These are phyloP conservation scores for Ardeotis arabs DNA, from an alignment of 2,113 vertebrate genomes.

Conservation along the genomic window DNA sequence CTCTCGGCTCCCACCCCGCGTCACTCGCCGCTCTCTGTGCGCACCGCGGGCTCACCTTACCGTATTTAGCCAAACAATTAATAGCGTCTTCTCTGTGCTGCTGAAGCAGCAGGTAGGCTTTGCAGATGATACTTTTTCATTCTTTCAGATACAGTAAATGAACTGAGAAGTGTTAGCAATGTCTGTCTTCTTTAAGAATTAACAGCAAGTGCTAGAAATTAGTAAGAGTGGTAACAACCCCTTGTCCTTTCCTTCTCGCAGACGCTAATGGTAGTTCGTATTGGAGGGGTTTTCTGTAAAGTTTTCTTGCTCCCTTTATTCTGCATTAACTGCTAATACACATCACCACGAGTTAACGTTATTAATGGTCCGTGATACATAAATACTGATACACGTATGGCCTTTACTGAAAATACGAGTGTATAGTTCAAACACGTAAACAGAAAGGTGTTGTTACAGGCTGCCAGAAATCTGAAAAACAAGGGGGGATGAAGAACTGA, in stretches of 20 bases:
- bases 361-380: too few species aligned
- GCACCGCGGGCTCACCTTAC: constrained; percentile 64
- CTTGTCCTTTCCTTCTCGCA: background rate
- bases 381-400: background rate
- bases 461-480: background rate
- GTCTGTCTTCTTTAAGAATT: background rate
- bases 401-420: background rate
- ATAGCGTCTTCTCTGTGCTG: background rate
- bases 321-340: background rate
- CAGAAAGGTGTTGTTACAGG: background rate
- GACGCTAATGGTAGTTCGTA: background rate
- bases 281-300: background rate
- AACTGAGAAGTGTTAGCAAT: background rate
- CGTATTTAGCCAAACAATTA: background rate
- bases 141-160: background rate
- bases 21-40: constrained; percentile 42
- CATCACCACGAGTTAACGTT: background rate
- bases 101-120: background rate
- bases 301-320: background rate
- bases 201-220: background rate
- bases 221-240: background rate
- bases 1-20: constrained; percentile 69
- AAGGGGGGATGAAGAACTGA: background rate
- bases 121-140: background rate
- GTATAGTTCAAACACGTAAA: background rate